A percentile compares a stretch with the other conserved stretches of the same genome.
Evolutionary conservation across 2,113 vertebrate species (phyloP).

Genomic region (Baryphthengus martii): DNA sequence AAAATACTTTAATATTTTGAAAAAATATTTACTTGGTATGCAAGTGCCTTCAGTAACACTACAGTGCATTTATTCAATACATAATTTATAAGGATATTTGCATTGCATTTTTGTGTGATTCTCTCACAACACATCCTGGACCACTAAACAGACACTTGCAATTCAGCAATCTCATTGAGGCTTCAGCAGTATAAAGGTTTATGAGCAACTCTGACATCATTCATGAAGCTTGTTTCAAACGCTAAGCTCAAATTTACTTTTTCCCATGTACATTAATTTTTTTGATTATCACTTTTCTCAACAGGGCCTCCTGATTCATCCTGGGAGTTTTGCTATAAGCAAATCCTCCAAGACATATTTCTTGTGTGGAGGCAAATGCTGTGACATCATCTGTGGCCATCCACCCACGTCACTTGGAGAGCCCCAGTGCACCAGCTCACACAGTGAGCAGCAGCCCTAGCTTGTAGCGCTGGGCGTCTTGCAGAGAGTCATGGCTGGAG

Average conservation of each 20-base stretch:
- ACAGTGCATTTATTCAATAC: background rate
- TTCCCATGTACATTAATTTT: background rate
- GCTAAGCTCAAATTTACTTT: background rate
- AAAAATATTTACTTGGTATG: background rate
- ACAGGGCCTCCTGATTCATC: background rate
- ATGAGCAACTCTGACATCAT: background rate
- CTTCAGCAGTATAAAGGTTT: background rate
- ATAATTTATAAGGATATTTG: background rate
- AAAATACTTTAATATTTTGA: background rate
- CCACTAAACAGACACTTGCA: background rate
- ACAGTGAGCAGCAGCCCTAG: background rate
- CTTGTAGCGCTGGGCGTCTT: accelerated
- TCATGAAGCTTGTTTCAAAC: background rate
- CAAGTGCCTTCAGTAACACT: background rate
- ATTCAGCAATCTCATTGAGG: background rate
- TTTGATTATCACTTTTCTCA: background rate
- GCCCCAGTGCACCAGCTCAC: no score
- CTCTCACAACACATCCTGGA: background rate
- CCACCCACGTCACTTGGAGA: background rate
- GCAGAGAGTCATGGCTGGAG: accelerated
- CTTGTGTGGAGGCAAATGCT: background rate
- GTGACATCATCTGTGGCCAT: background rate
- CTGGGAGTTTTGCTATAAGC: background rate
- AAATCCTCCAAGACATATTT: background rate
- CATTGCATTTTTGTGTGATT: background rate